phyloP scores from a whole-genome alignment of 2,888 invertebrate species.

The Zootermopsis nevadensis region DNA sequence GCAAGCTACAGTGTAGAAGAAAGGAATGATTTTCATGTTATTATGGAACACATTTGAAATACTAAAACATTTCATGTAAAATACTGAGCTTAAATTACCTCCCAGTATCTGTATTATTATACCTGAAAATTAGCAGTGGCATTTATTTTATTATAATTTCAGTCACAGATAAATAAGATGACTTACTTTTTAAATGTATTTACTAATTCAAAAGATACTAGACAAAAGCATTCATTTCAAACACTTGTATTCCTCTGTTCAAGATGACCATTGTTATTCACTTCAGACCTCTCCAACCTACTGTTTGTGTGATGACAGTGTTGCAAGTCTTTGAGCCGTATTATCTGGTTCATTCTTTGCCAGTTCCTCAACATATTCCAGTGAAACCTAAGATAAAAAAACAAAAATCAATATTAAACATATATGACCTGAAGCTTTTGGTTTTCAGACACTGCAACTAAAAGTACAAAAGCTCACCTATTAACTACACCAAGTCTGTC shows the following conservation, averaged over 20 bases:
- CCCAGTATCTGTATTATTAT: not conserved
- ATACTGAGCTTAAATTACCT: not conserved
- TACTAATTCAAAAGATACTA: conserved; percentile 11
- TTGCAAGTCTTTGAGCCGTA: conserved; percentile 11
- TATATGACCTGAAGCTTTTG: too few relatives aligned
- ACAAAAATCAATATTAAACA: too few relatives aligned
- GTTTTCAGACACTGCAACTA: too few relatives aligned
- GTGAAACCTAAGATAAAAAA: conserved; percentile 57
- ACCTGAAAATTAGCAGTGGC: not conserved
- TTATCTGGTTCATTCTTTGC: conserved; percentile 58
- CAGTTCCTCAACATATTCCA: conserved; percentile 59
- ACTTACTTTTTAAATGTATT: too few relatives aligned
- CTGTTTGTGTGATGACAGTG: not conserved
- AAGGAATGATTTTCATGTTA: conserved; percentile 3
- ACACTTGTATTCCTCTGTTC: conserved; percentile 23
- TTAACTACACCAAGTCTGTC: too few relatives aligned
- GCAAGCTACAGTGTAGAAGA: conserved; percentile 1
- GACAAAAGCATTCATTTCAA: conserved; percentile 38
- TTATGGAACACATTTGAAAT: not conserved
- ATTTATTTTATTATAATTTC: not conserved
- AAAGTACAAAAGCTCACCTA: too few relatives aligned
- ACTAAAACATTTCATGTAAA: not conserved
- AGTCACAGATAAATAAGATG: not conserved
- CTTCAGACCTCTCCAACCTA: not conserved
- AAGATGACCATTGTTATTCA: conserved; percentile 16